A percentile compares a stretch with the other conserved stretches of the same genome.
These are phyloP conservation scores for Astatoreochromis straeleni DNA, from an alignment of 2,113 vertebrate genomes.

Conservation along the genomic window DNA sequence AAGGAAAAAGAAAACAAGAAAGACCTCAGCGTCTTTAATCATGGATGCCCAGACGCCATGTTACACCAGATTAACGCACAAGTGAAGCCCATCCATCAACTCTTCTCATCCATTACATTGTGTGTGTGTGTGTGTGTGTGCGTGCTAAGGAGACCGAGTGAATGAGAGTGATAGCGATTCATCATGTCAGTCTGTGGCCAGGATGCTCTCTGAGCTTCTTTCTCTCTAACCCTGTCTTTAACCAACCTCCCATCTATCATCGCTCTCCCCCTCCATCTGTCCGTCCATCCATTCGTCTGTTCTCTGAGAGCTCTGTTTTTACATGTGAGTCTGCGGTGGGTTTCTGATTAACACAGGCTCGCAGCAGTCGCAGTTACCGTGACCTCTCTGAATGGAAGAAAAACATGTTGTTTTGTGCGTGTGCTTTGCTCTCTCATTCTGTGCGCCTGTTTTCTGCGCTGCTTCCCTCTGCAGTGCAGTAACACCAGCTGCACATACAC, in stretches of 20 bases:
- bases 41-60: neutral
- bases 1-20: neutral
- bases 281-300: neutral
- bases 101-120: constrained; percentile 5
- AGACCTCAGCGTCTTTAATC: constrained; percentile 16
- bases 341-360: constrained; percentile 20
- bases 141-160: neutral
- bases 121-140: neutral
- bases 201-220: neutral
- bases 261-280: neutral
- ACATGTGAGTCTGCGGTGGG: constrained; percentile 11
- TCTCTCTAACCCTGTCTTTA: neutral
- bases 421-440: neutral
- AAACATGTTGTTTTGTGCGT: neutral
- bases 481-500: neutral
- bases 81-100: constrained; percentile 42
- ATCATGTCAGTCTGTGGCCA: neutral
- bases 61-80: constrained; percentile 21
- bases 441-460: neutral
- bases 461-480: neutral
- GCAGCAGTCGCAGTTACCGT: constrained; percentile 10
- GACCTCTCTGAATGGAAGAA: neutral
- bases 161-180: neutral
- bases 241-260: constrained; percentile 21
- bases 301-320: constrained; percentile 21